phyloP scores from a whole-genome alignment of 2,888 invertebrate genomes.

The Platypus cylindrus region DNA sequence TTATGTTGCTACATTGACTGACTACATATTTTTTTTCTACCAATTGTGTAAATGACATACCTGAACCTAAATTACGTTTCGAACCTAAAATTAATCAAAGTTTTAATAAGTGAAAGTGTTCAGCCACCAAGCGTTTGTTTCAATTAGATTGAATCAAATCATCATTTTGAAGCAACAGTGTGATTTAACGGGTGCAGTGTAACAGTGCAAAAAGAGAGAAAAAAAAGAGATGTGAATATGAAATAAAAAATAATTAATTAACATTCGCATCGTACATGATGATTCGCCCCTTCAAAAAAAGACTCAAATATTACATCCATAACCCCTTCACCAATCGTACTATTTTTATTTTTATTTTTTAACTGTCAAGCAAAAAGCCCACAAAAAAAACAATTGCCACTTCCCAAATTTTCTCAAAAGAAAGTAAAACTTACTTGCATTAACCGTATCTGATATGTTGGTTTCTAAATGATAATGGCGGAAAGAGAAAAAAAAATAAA shows the following conservation, averaged over 20 bases:
- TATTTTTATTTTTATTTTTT: no score
- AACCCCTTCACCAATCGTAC: no score
- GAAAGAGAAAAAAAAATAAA: conserved; percentile 11
- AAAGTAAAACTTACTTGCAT: conserved; percentile 20
- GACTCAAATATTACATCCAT: no score
- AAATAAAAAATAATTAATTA: no score
- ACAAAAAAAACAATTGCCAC: no score
- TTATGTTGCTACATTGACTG: no score
- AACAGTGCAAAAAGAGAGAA: conserved; percentile 6
- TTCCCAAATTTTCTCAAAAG: no score
- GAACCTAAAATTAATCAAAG: conserved; percentile 13
- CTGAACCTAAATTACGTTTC: conserved; percentile 12
- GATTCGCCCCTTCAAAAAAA: no score
- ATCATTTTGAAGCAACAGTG: conserved; percentile 7
- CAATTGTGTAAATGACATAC: conserved; percentile 8
- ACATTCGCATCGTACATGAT: conserved; percentile 3
- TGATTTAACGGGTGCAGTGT: no score
- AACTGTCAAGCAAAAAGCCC: no score
- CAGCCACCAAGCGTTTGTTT: neutral
- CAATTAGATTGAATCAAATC: neutral
- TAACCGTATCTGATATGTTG: conserved; percentile 13
- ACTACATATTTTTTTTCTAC: conserved; percentile 2
- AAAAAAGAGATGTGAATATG: conserved; percentile 4
- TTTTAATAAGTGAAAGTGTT: conserved; percentile 3
- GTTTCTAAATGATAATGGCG: conserved; percentile 2